phyloP scores from a whole-genome alignment of 2,113 vertebrate genomes.

The Lasiurus borealis region DNA sequence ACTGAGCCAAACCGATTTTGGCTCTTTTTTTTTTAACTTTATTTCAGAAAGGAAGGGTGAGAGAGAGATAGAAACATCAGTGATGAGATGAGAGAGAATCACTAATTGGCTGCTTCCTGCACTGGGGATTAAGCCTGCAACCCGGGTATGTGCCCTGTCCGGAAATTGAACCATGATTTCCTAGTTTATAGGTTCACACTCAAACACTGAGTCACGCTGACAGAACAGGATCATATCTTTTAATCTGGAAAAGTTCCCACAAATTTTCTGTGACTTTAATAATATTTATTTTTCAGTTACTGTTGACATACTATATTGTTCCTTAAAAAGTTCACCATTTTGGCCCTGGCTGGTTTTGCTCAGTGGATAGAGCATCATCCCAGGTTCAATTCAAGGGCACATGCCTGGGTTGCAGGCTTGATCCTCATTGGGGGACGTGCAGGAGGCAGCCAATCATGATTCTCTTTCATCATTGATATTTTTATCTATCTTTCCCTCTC shows the following conservation, averaged over 20 bases:
- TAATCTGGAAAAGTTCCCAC: not conserved
- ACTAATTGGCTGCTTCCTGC: not conserved
- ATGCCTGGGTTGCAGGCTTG: too few relatives aligned
- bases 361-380: too few relatives aligned
- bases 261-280: not conserved
- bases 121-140: not conserved
- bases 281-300: not conserved
- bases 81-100: not conserved
- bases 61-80: not conserved
- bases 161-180: not conserved
- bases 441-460: too few relatives aligned
- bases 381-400: too few relatives aligned
- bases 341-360: not conserved
- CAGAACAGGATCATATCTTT: not conserved
- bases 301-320: not conserved
- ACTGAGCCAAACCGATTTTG: too few relatives aligned
- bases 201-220: not conserved
- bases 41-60: not conserved
- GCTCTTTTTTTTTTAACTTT: not conserved
- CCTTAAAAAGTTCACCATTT: not conserved
- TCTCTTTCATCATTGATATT: too few relatives aligned
- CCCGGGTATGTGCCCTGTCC: not conserved
- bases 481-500: too few relatives aligned
- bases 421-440: too few relatives aligned
- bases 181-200: not conserved